Percentiles rank a stretch among this genome's conserved stretches.
phyloP scores from a whole-genome alignment of 2,888 invertebrate genomes.

The Uloborus plumipes region DNA sequence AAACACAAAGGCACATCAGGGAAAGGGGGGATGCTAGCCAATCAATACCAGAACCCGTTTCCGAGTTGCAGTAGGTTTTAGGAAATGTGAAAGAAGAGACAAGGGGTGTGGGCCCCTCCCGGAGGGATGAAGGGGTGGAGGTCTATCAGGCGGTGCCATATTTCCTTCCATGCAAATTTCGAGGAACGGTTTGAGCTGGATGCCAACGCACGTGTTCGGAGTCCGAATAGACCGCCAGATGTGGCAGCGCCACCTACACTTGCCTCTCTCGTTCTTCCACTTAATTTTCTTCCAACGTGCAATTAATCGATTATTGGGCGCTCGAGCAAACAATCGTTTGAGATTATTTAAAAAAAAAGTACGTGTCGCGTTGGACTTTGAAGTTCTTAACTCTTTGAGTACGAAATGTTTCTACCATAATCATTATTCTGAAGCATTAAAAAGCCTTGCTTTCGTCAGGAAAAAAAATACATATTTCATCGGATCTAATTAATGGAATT shows the following conservation, averaged over 20 bases:
- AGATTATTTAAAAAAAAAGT: too few species aligned
- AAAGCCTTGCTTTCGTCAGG: too few species aligned
- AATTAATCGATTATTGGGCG: too few species aligned
- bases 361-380: too few species aligned
- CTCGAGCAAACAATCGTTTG: too few species aligned
- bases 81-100: constrained; percentile 38
- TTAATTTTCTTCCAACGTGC: too few species aligned
- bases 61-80: constrained; percentile 24
- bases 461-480: too few species aligned
- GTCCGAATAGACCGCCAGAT: constrained; percentile 45
- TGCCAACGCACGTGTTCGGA: constrained; percentile 49
- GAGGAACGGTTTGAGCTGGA: neutral
- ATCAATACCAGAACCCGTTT: constrained; percentile 58
- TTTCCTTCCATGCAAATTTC: constrained; percentile 61
- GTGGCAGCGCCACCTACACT: constrained; percentile 7
- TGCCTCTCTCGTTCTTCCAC: neutral
- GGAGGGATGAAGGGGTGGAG: constrained; percentile 21
- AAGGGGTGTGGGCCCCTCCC: constrained; percentile 11
- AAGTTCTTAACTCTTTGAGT: too few species aligned
- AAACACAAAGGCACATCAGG: constrained; percentile 65
- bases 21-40: constrained; percentile 34
- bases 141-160: constrained; percentile 61
- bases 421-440: too few species aligned
- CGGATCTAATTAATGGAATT: too few species aligned
- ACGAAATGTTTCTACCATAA: too few species aligned